phyloP scores from a whole-genome alignment of 2,113 vertebrate genomes.

The Corythoichthys intestinalis region DNA sequence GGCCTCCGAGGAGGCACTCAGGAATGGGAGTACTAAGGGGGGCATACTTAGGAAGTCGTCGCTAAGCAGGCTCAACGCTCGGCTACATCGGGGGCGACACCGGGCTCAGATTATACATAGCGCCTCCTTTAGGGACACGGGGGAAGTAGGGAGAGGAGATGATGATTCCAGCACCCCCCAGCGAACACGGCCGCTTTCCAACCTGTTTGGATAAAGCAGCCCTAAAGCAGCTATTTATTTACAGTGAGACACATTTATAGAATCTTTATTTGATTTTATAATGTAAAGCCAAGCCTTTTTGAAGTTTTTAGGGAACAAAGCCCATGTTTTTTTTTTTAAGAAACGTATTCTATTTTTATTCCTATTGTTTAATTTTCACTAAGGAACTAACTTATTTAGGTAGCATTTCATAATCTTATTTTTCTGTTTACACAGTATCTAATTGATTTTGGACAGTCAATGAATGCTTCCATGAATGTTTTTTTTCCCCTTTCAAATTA shows the following conservation, averaged over 20 bases:
- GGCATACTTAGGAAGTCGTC: constrained; percentile 79
- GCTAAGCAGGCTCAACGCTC: constrained; percentile 80
- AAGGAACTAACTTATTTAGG: background rate
- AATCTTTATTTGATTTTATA: constrained; percentile 4
- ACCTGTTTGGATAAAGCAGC: constrained; percentile 83
- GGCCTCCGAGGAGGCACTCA: constrained; percentile 42
- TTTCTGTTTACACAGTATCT: background rate
- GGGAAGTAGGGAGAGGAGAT: constrained; percentile 77
- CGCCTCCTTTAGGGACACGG: constrained; percentile 79
- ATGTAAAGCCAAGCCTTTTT: constrained; percentile 2
- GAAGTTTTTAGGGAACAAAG: constrained; percentile 19
- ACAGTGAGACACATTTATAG: constrained; percentile 15
- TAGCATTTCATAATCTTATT: constrained; percentile 17
- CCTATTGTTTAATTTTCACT: constrained; percentile 22
- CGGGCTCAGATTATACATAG: constrained; percentile 92
- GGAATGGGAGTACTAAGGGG: constrained; percentile 61
- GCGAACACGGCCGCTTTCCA: constrained; percentile 86
- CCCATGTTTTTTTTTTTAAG: background rate
- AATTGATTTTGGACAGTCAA: background rate
- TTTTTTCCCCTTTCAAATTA: background rate
- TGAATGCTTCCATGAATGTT: background rate
- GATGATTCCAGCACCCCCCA: constrained; percentile 76
- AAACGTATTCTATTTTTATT: constrained; percentile 28
- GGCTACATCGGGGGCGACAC: constrained; percentile 85
- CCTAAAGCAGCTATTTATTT: constrained; percentile 16